Percentiles rank a stretch among this genome's conserved stretches.
Conservation (phyloP, 2,113 vertebrate genomes). For the Egretta garzetta region DNA sequence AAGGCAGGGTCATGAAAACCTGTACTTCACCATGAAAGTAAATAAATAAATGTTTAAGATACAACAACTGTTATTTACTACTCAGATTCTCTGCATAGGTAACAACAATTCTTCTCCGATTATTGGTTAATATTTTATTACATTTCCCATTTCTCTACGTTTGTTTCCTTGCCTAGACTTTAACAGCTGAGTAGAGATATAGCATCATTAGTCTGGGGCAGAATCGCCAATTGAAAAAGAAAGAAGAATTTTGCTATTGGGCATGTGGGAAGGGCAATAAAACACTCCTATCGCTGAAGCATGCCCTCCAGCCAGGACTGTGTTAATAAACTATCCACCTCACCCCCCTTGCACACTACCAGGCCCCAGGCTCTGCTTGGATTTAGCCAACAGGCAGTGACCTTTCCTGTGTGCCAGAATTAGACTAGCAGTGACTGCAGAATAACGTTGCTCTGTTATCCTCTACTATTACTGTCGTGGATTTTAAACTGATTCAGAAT, state of each 20-base stretch:
- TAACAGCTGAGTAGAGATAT: not conserved
- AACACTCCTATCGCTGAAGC: not conserved
- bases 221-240: not conserved
- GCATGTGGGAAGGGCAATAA: not conserved
- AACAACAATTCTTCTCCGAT: not conserved
- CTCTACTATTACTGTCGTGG: not conserved
- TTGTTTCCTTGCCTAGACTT: not conserved
- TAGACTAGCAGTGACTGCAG: not conserved
- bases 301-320: not conserved
- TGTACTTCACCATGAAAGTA: not conserved
- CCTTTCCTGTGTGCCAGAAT: not conserved
- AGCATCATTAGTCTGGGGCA: not conserved
- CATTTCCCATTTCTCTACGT: not conserved
- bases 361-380: not conserved
- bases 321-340: not conserved
- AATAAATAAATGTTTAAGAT: not conserved
- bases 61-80: not conserved
- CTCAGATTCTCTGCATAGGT: not conserved
- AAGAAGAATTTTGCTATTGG: not conserved
- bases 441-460: not conserved
- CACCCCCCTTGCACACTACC: not conserved
- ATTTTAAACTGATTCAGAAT: not conserved
- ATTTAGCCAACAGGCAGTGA: not conserved
- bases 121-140: not conserved
- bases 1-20: not conserved